phyloP scores from a whole-genome alignment of 1,140 invertebrate genomes.

The Spodoptera frugiperda region DNA sequence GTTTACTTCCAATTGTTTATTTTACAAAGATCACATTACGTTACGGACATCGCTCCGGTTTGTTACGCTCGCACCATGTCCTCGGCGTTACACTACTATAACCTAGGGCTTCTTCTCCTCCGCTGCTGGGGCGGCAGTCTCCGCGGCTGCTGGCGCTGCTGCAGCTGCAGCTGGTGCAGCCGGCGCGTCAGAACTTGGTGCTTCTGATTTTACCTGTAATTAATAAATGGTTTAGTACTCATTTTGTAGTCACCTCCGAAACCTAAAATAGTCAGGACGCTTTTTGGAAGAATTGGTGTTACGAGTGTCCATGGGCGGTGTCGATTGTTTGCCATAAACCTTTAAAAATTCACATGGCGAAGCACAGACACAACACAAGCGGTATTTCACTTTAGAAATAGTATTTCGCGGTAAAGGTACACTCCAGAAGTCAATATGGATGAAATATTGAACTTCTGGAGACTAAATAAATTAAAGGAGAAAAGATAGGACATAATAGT shows the following conservation, averaged over 20 bases:
- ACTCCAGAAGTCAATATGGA: no score
- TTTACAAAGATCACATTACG: conserved; percentile 49
- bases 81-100: conserved; percentile 13
- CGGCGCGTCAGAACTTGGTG: conserved; percentile 26
- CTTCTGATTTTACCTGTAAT: conserved; percentile 26
- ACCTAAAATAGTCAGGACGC: no score
- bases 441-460: no score
- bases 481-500: background rate
- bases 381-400: no score
- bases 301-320: no score
- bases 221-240: background rate
- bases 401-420: no score
- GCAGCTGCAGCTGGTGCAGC: conserved; percentile 12
- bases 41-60: conserved; percentile 30
- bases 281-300: no score
- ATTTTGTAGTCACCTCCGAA: background rate
- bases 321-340: no score
- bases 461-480: no score
- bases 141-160: conserved; percentile 17
- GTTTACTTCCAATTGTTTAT: conserved; percentile 43
- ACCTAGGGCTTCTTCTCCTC: conserved; percentile 56
- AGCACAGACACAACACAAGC: no score
- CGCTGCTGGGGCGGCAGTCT: conserved; percentile 24
- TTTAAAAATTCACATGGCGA: no score
- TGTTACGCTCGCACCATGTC: conserved; percentile 27